Conservation (phyloP, 2,113 vertebrate species). For the Leptobrachium ailaonicum region DNA sequence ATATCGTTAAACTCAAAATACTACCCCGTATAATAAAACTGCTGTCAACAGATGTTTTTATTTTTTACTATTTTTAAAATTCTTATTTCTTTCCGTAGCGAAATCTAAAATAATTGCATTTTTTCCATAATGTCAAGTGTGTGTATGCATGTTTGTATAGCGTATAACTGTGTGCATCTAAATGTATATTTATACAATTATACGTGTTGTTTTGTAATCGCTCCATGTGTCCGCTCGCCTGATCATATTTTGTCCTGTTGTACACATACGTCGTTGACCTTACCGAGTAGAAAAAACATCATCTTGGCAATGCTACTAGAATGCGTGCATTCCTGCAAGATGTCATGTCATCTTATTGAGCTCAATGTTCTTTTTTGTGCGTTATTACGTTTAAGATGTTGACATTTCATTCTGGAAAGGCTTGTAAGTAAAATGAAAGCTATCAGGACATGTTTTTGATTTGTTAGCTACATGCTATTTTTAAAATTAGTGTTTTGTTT, state of each 20-base stretch:
- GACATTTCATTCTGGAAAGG: slow-evolving; percentile 24
- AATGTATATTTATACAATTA: too few species aligned
- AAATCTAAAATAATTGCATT: too few species aligned
- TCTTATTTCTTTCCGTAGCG: too few species aligned
- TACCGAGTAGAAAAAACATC: too few species aligned
- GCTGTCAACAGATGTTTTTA: too few species aligned
- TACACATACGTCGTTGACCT: neutral
- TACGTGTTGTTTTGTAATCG: neutral
- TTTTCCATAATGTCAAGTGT: too few species aligned
- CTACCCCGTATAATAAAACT: too few species aligned
- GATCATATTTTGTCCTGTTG: slow-evolving; percentile 4
- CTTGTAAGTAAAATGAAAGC: slow-evolving; percentile 4
- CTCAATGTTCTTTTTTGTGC: slow-evolving; percentile 4
- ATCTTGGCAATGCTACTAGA: neutral
- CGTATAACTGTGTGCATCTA: too few species aligned
- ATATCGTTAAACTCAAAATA: too few species aligned
- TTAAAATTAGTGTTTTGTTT: too few species aligned
- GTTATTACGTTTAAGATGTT: slow-evolving; percentile 21
- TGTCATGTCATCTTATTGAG: slow-evolving; percentile 35
- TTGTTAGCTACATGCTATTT: too few species aligned
- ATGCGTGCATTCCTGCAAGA: slow-evolving; percentile 7
- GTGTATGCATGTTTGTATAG: neutral
- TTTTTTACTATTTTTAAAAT: too few species aligned
- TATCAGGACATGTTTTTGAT: neutral
- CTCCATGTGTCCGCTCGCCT: neutral